These are phyloP conservation scores for Porites cylindrica DNA, from an alignment of 92 coral and sea anemone genomes.

Conservation along the genomic window DNA sequence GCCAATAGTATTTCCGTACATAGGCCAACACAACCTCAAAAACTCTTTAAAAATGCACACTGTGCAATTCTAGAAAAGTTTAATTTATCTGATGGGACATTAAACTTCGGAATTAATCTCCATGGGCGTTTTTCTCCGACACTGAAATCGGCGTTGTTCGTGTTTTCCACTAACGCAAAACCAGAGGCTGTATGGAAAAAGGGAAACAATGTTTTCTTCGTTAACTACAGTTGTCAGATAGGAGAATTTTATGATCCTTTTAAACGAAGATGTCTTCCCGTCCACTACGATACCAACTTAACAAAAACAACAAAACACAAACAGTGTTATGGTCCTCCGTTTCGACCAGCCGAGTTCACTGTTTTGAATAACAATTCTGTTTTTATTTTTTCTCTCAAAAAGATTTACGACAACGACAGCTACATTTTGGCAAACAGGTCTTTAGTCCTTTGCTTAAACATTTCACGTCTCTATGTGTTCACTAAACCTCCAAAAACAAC, in stretches of 20 bases:
- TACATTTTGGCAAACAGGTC: not conserved
- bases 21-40: too few relatives aligned
- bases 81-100: too few relatives aligned
- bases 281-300: not conserved
- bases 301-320: not conserved
- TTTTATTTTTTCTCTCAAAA: not conserved
- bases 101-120: not conserved
- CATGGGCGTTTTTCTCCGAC: not conserved
- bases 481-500: too few relatives aligned
- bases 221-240: not conserved
- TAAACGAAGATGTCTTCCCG: not conserved
- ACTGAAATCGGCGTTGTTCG: not conserved
- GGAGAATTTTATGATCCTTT: not conserved
- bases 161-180: not conserved
- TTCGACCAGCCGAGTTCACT: not conserved
- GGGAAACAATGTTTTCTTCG: too few relatives aligned
- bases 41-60: not conserved
- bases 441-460: not conserved
- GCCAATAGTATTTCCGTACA: not conserved
- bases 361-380: slow-evolving; percentile 3
- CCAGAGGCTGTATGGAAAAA: not conserved
- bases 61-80: not conserved
- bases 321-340: not conserved
- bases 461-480: not conserved
- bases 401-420: slow-evolving; percentile 19